Evolutionary conservation across 2,888 invertebrate species (phyloP).

Genomic region (Torymus aiolomorphi): DNA sequence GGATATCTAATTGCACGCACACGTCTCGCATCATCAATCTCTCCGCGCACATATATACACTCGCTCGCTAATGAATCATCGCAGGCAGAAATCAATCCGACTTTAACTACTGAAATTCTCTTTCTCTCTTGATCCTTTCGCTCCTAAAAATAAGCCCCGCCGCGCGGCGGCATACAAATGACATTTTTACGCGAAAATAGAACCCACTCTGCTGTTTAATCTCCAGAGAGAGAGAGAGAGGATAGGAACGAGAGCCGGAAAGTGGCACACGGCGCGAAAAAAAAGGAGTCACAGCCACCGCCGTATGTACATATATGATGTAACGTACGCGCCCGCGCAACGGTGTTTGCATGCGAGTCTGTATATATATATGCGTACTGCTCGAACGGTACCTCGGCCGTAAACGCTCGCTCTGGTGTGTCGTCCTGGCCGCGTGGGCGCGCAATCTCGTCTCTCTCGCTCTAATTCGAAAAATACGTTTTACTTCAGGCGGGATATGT

Average conservation of each 20-base stretch:
- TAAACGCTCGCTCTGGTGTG: conserved; percentile 53
- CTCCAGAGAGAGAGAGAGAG: background rate
- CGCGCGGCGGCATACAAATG: background rate
- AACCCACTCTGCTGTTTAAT: too few relatives aligned
- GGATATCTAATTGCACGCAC: too few relatives aligned
- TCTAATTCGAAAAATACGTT: too few relatives aligned
- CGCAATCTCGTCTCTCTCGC: background rate
- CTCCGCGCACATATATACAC: background rate
- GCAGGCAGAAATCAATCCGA: conserved; percentile 1
- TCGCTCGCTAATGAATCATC: conserved; percentile 23
- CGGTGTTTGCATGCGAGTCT: conserved; percentile 38
- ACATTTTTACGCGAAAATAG: conserved; percentile 20
- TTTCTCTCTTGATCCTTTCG: background rate
- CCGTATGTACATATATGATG: conserved; percentile 10
- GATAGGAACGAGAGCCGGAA: background rate
- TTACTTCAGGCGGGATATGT: too few relatives aligned
- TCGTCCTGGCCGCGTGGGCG: background rate
- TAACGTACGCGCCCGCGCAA: conserved; percentile 25
- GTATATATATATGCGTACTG: conserved; percentile 6
- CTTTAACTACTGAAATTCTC: conserved; percentile 23
- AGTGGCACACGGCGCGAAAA: too few relatives aligned
- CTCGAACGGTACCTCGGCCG: conserved; percentile 59
- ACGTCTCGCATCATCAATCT: conserved; percentile 6
- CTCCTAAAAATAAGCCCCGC: background rate
- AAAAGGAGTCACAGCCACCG: too few relatives aligned